Percentiles rank a stretch among this genome's conserved stretches.
phyloP scores from a whole-genome alignment of 1,140 invertebrate species.

The Berghia stephanieae region DNA sequence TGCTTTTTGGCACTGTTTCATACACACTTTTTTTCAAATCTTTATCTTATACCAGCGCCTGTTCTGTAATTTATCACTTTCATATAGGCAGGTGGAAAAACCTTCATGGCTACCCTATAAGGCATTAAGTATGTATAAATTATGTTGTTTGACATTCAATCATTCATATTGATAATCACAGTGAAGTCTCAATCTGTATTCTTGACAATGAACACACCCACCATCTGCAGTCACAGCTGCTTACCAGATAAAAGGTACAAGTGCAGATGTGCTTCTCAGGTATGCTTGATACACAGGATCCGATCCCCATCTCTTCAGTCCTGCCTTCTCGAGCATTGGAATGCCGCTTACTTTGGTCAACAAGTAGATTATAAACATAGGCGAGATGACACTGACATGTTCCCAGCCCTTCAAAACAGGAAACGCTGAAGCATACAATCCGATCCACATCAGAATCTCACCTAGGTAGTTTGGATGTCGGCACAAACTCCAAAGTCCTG shows the following conservation, averaged over 20 bases:
- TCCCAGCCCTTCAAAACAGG: conserved; percentile 50
- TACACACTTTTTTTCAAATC: too few species aligned
- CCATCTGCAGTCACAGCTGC: background rate
- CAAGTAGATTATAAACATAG: conserved; percentile 57
- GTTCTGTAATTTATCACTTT: too few species aligned
- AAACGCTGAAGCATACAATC: conserved; percentile 77
- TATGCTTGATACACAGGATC: conserved; percentile 57
- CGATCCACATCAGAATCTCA: conserved; percentile 93
- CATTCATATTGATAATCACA: too few species aligned
- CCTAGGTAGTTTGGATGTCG: conserved; percentile 96
- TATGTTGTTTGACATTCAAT: too few species aligned
- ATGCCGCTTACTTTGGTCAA: conserved; percentile 62
- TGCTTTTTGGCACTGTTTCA: too few species aligned
- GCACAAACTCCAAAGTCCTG: conserved; percentile 85
- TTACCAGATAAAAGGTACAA: conserved; percentile 61
- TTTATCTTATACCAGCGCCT: too few species aligned
- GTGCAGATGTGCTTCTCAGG: conserved; percentile 54
- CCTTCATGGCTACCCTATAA: too few species aligned
- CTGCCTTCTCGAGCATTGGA: conserved; percentile 59
- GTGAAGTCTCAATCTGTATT: too few species aligned
- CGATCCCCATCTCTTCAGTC: conserved; percentile 55
- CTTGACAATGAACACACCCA: too few species aligned
- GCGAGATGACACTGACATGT: conserved; percentile 60
- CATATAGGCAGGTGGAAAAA: too few species aligned
- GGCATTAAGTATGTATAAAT: too few species aligned